Base-by-base conservation (phyloP, 1,140 invertebrate genomes). In the Phymastichus coffea region DNA sequence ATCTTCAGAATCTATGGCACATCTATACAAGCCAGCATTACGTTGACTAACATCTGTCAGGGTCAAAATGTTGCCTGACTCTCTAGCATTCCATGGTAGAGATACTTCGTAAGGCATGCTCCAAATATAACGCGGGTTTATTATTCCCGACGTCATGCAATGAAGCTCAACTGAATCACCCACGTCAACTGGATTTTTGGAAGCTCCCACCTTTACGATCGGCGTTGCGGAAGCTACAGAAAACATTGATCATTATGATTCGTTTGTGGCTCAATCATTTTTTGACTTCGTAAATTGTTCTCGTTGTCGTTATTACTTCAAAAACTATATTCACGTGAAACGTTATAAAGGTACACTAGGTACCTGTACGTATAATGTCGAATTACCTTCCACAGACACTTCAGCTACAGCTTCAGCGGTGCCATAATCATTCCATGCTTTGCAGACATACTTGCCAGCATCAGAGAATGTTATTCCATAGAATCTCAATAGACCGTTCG, bases 381-480 rank as follows among this genome's bases (percentile, higher is more conserved):
- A 56, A 63, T 17, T 83, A 89, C 89, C 88, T 70, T 85, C 86
- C 1, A 97, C 91, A 64, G 87, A 80, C 25, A 96, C 91, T 79
- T 94, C 88, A 17, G 92, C 91, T 28, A 85, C 87, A 48, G 88
- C 87, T 66, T 88, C 88, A 1, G 85, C 84, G 44, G 84, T 85
- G 43, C 90, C 91, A 26, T 83, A 84, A 19, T 74, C 65, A 70
- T 93, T 95, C 2, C 70, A 82, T 0, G 93, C 94, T 30, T 84
- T 85, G 72, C 95, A 97, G 3, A 87, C 82, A 69, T 97, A 97
- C 57, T 85, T 83, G 15, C 94, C 94, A 20, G 92, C 90, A 74
- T 97, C 94, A 6, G 85, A 84, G 2, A 88, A 84, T 41, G 86
- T 85, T 41, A 95, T 94, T 54, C 87, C 83, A 33, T 83, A 80